Conservation (phyloP, 1,140 invertebrate species). For the Coenobita brevimanus region DNA sequence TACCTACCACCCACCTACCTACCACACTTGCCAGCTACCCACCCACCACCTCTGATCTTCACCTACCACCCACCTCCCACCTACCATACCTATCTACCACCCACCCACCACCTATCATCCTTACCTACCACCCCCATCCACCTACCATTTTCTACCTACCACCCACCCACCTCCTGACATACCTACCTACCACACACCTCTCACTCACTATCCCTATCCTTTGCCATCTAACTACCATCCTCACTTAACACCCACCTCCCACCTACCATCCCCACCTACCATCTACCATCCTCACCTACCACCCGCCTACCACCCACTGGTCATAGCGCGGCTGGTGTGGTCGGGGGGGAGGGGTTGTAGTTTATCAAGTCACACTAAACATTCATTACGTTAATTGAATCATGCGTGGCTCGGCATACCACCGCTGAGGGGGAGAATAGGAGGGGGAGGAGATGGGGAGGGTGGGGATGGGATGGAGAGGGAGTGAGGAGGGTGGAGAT, state of each 20-base stretch:
- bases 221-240: background rate
- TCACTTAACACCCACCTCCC: background rate
- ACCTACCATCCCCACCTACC: background rate
- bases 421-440: background rate
- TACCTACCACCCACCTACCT: background rate
- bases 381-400: constrained; percentile 45
- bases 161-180: background rate
- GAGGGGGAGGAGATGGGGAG: background rate
- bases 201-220: background rate
- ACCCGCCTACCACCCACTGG: background rate
- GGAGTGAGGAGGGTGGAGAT: background rate
- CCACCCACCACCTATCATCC: background rate
- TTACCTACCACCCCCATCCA: background rate
- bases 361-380: constrained; percentile 39
- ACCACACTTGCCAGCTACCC: background rate
- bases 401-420: constrained; percentile 33
- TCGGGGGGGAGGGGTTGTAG: background rate
- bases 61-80: background rate
- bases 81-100: background rate
- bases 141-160: background rate
- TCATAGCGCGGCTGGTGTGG: background rate
- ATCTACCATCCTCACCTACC: background rate
- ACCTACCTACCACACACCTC: background rate
- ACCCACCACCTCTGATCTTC: background rate
- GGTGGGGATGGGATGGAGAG: background rate